phyloP scores from a whole-genome alignment of 2,113 vertebrate genomes.

The Psittacula cyanocephala region DNA sequence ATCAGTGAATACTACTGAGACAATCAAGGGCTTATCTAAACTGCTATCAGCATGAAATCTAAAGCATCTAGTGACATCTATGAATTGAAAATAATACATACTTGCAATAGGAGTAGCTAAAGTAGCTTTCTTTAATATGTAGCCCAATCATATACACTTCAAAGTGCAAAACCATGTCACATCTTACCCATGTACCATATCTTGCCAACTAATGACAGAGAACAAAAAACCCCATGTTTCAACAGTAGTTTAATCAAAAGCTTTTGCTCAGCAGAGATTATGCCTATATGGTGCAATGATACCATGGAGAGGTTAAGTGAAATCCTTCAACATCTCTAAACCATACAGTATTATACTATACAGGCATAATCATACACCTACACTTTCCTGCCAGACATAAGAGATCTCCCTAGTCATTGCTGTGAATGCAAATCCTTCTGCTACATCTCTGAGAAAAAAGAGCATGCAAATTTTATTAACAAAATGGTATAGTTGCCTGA shows the following conservation, averaged over 20 bases:
- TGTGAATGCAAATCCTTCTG: background rate
- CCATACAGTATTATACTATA: background rate
- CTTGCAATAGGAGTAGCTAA: background rate
- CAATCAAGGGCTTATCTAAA: background rate
- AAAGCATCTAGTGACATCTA: background rate
- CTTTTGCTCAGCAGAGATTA: background rate
- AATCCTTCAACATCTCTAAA: background rate
- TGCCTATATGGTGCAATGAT: background rate
- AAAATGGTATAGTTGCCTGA: background rate
- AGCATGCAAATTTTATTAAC: background rate
- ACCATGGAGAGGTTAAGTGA: background rate
- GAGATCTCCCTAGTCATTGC: background rate
- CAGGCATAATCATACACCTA: background rate
- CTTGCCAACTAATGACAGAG: background rate
- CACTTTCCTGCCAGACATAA: background rate
- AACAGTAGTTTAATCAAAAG: background rate
- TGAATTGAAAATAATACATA: background rate
- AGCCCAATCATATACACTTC: background rate
- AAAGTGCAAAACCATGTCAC: background rate
- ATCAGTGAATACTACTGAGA: background rate
- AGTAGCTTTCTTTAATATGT: background rate
- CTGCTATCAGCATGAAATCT: background rate
- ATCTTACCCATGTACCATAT: background rate
- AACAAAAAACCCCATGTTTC: background rate
- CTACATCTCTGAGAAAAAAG: background rate